These are phyloP conservation scores for Cephus rjabovi DNA, from an alignment of 2,888 invertebrate genomes.

Conservation along the genomic window DNA sequence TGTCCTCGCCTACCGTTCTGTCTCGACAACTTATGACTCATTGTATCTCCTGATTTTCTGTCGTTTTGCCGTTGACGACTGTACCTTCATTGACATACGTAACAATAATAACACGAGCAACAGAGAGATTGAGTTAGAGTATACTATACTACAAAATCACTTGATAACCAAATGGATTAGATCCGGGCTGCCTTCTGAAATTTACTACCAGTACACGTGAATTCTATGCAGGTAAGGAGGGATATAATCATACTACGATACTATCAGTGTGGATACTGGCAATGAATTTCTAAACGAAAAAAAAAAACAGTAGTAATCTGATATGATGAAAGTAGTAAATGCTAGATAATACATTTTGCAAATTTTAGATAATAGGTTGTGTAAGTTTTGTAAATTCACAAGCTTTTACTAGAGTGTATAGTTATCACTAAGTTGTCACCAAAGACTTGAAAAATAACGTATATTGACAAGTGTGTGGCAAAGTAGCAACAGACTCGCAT, in stretches of 20 bases:
- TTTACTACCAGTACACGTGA: too few relatives aligned
- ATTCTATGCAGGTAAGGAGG: too few relatives aligned
- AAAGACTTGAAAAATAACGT: not conserved
- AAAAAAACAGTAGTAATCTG: too few relatives aligned
- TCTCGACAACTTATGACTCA: not conserved
- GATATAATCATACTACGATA: too few relatives aligned
- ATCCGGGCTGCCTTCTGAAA: not conserved
- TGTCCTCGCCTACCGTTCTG: not conserved
- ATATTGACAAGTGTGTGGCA: not conserved
- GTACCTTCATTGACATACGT: not conserved
- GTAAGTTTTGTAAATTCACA: not conserved
- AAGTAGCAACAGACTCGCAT: not conserved
- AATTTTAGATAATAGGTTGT: not conserved
- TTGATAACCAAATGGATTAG: not conserved
- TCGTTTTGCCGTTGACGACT: not conserved
- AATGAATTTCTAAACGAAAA: too few relatives aligned
- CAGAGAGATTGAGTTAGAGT: not conserved
- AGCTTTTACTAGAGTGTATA: not conserved
- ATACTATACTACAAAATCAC: not conserved
- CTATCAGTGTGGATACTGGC: too few relatives aligned
- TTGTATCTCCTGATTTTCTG: not conserved
- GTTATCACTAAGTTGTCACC: not conserved
- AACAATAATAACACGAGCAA: not conserved
- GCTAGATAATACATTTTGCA: not conserved
- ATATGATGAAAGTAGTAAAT: not conserved